These are phyloP conservation scores for Apamea sordens DNA, from an alignment of 2,888 invertebrate species.

Conservation along the genomic window DNA sequence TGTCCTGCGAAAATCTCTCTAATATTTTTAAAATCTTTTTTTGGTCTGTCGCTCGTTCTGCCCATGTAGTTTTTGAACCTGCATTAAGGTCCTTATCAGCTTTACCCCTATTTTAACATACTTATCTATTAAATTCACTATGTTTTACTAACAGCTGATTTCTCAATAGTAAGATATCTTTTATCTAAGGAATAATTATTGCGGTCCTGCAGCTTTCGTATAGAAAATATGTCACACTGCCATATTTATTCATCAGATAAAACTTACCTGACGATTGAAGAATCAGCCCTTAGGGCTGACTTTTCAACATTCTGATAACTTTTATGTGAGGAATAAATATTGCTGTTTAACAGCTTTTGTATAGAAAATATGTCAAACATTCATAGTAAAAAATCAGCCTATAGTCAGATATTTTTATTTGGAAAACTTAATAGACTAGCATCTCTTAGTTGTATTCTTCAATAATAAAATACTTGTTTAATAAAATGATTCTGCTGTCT, in stretches of 20 bases:
- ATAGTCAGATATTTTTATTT: background rate
- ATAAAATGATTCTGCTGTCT: background rate
- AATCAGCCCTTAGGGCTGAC: too few species aligned
- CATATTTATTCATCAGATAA: background rate
- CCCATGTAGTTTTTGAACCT: background rate
- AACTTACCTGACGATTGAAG: background rate
- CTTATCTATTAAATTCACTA: background rate
- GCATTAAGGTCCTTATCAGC: background rate
- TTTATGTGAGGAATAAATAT: too few species aligned
- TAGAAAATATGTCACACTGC: background rate
- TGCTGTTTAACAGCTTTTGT: too few species aligned
- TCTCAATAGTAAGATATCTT: background rate
- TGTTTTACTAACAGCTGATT: background rate
- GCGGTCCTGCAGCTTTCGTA: background rate
- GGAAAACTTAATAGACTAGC: background rate
- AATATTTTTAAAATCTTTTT: background rate
- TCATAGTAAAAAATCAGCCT: too few species aligned
- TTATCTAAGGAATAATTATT: background rate
- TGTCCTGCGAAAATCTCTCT: conserved; percentile 1
- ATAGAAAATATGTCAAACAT: too few species aligned
- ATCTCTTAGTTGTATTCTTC: background rate
- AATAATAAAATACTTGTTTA: background rate
- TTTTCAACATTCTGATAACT: too few species aligned
- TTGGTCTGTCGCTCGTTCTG: background rate
- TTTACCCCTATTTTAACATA: background rate